phyloP scores from a whole-genome alignment of 2,113 vertebrate genomes.

The Chaetura pelagica region DNA sequence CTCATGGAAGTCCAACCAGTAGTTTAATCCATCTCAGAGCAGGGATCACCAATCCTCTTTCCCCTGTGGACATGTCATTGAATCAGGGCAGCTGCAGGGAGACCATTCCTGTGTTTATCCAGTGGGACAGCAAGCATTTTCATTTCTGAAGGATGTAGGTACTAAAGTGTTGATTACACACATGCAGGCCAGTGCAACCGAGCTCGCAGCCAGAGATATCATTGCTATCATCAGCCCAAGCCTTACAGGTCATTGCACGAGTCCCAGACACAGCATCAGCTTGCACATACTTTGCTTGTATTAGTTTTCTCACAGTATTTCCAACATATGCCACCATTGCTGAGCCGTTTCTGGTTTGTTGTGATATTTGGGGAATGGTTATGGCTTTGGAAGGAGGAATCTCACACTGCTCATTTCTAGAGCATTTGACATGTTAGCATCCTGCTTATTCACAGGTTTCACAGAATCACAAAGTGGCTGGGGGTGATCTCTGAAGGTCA shows the following conservation, averaged over 20 bases:
- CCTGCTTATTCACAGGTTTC: neutral
- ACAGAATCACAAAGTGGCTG: neutral
- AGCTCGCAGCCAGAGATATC: neutral
- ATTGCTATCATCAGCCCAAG: neutral
- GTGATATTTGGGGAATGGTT: neutral
- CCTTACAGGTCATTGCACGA: neutral
- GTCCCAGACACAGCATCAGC: neutral
- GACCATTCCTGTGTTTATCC: neutral
- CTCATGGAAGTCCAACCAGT: neutral
- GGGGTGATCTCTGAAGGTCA: neutral
- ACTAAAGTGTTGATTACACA: neutral
- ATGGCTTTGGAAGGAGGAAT: neutral
- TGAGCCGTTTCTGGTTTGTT: neutral
- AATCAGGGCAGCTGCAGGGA: neutral
- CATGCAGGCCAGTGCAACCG: neutral
- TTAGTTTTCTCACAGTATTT: neutral
- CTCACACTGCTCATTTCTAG: neutral
- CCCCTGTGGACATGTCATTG: neutral
- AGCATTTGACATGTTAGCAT: neutral
- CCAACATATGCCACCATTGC: neutral
- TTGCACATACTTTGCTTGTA: neutral
- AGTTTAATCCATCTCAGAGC: neutral
- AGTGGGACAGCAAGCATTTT: neutral
- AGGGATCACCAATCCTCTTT: constrained; percentile 18
- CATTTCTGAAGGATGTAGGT: neutral